Evolutionary conservation across 2,888 invertebrate species (phyloP).

Genomic region (Microdon myrmicae): DNA sequence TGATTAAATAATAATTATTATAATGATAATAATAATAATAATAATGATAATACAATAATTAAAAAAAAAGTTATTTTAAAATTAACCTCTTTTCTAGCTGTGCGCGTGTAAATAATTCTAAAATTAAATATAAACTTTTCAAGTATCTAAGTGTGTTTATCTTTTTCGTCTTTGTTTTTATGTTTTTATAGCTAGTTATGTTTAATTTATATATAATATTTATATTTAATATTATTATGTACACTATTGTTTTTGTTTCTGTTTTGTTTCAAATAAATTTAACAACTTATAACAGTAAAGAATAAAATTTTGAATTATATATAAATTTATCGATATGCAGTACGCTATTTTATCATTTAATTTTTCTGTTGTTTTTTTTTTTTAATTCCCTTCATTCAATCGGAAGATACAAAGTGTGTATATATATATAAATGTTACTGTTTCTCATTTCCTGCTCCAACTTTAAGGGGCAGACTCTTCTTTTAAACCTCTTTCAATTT

Average conservation of each 20-base stretch:
- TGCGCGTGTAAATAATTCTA: slow-evolving; percentile 5
- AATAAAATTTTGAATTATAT: slow-evolving; percentile 20
- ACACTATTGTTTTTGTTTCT: too few relatives aligned
- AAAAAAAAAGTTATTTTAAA: neutral
- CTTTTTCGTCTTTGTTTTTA: neutral
- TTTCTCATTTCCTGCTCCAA: too few relatives aligned
- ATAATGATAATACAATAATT: neutral
- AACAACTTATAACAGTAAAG: slow-evolving; percentile 43
- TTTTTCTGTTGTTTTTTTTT: too few relatives aligned
- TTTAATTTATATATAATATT: neutral
- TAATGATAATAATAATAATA: neutral
- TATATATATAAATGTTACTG: too few relatives aligned
- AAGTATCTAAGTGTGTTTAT: slow-evolving; percentile 10
- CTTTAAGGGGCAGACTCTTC: too few relatives aligned
- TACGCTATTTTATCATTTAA: slow-evolving; percentile 26
- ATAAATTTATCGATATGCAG: slow-evolving; percentile 42
- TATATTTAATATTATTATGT: slow-evolving; percentile 22
- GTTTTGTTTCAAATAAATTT: slow-evolving; percentile 28
- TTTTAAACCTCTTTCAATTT: too few relatives aligned
- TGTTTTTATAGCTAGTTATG: neutral
- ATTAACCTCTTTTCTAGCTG: neutral
- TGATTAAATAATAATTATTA: neutral
- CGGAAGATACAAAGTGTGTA: too few relatives aligned
- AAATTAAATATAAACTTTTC: slow-evolving; percentile 22
- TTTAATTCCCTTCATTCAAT: slow-evolving; percentile 6